These are phyloP conservation scores for Hydrotaea diabolus DNA, from an alignment of 2,888 invertebrate species.

Conservation along the genomic window DNA sequence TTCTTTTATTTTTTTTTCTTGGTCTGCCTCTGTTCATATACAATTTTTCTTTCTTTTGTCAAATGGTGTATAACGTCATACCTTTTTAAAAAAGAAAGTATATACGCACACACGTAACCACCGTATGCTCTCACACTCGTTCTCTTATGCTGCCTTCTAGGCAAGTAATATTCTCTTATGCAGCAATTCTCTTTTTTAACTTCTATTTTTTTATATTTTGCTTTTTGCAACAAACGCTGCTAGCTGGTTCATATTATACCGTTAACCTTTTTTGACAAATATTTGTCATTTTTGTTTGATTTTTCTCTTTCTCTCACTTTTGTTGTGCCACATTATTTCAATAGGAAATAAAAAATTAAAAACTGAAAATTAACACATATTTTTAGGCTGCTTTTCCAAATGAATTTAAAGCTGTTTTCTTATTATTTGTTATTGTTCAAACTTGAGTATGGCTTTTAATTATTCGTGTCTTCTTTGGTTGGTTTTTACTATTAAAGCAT, in stretches of 20 bases:
- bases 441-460: background rate
- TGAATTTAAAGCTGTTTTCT: background rate
- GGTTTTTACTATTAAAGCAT: conserved; percentile 26
- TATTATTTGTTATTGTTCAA: background rate
- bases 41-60: conserved; percentile 45
- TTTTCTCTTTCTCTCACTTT: background rate
- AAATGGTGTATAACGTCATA: conserved; percentile 60
- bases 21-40: no score
- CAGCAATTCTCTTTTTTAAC: background rate
- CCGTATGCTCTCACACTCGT: background rate
- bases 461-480: conserved; percentile 10
- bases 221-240: conserved; percentile 41
- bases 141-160: conserved; percentile 8
- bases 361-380: conserved; percentile 35
- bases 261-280: conserved; percentile 57
- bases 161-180: conserved; percentile 1
- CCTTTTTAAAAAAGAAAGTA: conserved; percentile 20
- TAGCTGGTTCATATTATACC: conserved; percentile 58
- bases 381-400: conserved; percentile 42
- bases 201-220: conserved; percentile 1
- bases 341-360: background rate
- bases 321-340: conserved; percentile 1
- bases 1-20: no score
- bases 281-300: conserved; percentile 46
- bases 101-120: conserved; percentile 1